Percentiles rank a stretch among this genome's conserved stretches.
Conservation (phyloP, 2,888 invertebrate species). For the Augiades crinisus region DNA sequence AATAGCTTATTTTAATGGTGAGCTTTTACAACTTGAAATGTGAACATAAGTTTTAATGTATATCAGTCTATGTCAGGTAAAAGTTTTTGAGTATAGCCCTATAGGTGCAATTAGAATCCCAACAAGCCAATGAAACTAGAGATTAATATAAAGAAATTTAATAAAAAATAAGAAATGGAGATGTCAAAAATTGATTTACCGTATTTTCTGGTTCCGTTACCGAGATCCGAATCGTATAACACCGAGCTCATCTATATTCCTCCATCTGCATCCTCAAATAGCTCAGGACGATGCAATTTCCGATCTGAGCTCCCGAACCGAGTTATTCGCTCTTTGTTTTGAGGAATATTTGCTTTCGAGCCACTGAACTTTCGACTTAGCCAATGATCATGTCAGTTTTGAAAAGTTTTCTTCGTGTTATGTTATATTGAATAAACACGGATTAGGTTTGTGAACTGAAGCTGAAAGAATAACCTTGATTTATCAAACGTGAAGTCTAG, state of each 20-base stretch:
- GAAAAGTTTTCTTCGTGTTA: background rate
- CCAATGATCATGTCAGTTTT: background rate
- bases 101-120: no score
- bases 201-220: background rate
- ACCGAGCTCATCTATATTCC: constrained; percentile 12
- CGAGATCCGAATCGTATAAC: constrained; percentile 5
- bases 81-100: no score
- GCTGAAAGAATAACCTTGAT: no score
- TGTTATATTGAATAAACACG: background rate
- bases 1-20: no score
- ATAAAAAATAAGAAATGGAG: background rate
- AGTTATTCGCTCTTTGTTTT: constrained; percentile 24
- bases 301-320: constrained; percentile 7
- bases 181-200: background rate
- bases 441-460: no score
- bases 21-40: no score
- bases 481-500: no score
- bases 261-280: constrained; percentile 23
- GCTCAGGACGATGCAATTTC: constrained; percentile 23
- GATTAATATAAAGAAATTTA: no score
- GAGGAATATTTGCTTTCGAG: constrained; percentile 12
- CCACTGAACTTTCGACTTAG: constrained; percentile 13
- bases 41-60: no score
- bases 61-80: no score
- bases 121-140: no score